Evolutionary conservation across 2,888 invertebrate genomes (phyloP).

Genomic region (Chrysotoxum bicinctum): DNA sequence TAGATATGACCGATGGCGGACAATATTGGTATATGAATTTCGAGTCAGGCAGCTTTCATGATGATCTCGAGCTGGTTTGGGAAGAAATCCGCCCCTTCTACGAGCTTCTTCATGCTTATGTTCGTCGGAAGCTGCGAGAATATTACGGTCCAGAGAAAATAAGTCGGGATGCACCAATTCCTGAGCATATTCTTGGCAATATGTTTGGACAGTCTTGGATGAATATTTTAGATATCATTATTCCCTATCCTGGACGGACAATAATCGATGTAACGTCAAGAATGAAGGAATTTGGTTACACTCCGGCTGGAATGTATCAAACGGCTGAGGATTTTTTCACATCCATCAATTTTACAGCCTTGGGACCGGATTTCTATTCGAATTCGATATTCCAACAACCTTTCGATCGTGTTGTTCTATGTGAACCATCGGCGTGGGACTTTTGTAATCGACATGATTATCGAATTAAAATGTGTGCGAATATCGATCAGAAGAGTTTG

Average conservation of each 20-base stretch:
- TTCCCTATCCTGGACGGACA: conserved; percentile 92
- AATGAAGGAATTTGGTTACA: conserved; percentile 93
- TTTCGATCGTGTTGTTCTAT: conserved; percentile 88
- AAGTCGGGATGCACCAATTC: conserved; percentile 90
- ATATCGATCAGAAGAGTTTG: conserved; percentile 92
- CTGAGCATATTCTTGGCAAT: conserved; percentile 93
- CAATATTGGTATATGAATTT: conserved; percentile 95
- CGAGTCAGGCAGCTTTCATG: conserved; percentile 88
- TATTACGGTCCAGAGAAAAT: conserved; percentile 92
- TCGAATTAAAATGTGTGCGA: conserved; percentile 93
- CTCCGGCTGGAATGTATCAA: conserved; percentile 91
- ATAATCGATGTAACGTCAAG: conserved; percentile 92
- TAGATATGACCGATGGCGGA: conserved; percentile 93
- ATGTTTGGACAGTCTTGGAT: conserved; percentile 96
- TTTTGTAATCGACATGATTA: conserved; percentile 94
- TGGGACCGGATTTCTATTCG: conserved; percentile 94
- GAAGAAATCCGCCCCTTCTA: conserved; percentile 93
- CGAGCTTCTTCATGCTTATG: conserved; percentile 93
- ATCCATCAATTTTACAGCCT: conserved; percentile 92
- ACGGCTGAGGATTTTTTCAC: conserved; percentile 95
- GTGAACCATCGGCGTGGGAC: conserved; percentile 97
- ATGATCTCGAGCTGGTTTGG: conserved; percentile 92
- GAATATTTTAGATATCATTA: conserved; percentile 89
- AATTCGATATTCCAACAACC: conserved; percentile 93
- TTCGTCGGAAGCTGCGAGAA: conserved; percentile 90